Base-by-base conservation (phyloP, 2,888 invertebrate species). In the Caenorhabditis doughertyi region DNA sequence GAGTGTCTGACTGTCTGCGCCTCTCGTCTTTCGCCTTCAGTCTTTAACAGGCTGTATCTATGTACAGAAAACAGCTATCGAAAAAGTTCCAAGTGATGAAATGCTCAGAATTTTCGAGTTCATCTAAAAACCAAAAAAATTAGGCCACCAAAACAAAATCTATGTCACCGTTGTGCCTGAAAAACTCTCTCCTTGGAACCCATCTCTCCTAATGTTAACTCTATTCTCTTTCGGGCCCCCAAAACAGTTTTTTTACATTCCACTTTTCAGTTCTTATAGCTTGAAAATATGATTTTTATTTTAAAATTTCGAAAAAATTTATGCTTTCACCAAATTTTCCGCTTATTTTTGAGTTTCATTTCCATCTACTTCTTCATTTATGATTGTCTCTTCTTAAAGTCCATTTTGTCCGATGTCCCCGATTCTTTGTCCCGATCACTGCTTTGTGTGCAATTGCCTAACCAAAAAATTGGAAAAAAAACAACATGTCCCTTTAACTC, bases 91-190 rank as follows among this genome's bases (percentile, higher is more conserved):
- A n/a, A n/a, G n/a, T n/a, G n/a, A n/a, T 32, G 32, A 32, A 32
- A 32, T 4, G 32, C 9, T 32, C 4, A 9, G 9, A 4, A 4
- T 7, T 32, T 9, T 32, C 32, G 32, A 7, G 4, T 32, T 9
- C 32, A 7, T 42, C 42, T 42, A 7, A 16, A 42, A 13, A 16
- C 42, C 11, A 47, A 18, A 18, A 47, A 47, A 47, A 9, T 35
- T 35, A 5, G 35, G 9, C 18, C 39, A 35, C 58, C 18, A 18
- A 60, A 42, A 39, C 7, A 21, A 65, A 18, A 11, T 70, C 35
- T 23, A 71, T 64, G 73, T 73, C 62, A 62, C 73, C 73, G 73
- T 55, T 73, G 64, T 73, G 73, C 71, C 56, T 56, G 71, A 60
- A 58, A 42, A n/a, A 5, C 13, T 32, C n/a, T 55, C 55, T 55